Evolutionary conservation across 2,113 vertebrate species (phyloP).

Genomic region (Petaurus breviceps): DNA sequence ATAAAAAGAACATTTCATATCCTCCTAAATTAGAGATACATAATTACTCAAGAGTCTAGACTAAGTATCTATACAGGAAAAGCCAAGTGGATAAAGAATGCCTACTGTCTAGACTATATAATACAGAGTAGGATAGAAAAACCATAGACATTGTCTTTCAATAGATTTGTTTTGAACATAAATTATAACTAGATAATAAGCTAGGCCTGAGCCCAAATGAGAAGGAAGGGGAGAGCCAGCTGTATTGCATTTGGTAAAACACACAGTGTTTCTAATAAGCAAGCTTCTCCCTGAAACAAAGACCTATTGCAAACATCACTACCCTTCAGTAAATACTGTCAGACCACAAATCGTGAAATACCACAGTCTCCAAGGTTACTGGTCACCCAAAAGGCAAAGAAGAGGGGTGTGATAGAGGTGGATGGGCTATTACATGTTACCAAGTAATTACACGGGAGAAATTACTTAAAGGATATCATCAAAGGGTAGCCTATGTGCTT

Average conservation of each 20-base stretch:
- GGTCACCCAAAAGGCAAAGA: not conserved
- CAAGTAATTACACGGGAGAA: not conserved
- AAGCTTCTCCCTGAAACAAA: not conserved
- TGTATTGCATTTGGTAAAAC: not conserved
- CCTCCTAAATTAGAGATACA: not conserved
- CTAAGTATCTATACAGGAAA: not conserved
- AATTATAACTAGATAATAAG: not conserved
- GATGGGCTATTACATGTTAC: not conserved
- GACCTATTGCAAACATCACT: not conserved
- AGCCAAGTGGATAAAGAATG: not conserved
- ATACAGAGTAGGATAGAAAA: not conserved
- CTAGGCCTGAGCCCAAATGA: not conserved
- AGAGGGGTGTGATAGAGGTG: not conserved
- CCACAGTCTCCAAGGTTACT: not conserved
- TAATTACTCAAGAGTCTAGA: not conserved
- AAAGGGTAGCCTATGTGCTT: not conserved
- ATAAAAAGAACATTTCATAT: not conserved
- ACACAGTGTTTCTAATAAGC: not conserved
- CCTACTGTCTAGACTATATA: not conserved
- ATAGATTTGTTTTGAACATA: not conserved
- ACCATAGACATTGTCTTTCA: not conserved
- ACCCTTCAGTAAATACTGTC: not conserved
- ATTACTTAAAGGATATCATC: not conserved
- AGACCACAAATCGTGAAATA: not conserved
- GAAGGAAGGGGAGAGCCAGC: not conserved